Evolutionary conservation across 2,113 vertebrate genomes (phyloP), one percentile per base, ranked within the genome.

Genomic region (Barnardius zonarius): DNA sequence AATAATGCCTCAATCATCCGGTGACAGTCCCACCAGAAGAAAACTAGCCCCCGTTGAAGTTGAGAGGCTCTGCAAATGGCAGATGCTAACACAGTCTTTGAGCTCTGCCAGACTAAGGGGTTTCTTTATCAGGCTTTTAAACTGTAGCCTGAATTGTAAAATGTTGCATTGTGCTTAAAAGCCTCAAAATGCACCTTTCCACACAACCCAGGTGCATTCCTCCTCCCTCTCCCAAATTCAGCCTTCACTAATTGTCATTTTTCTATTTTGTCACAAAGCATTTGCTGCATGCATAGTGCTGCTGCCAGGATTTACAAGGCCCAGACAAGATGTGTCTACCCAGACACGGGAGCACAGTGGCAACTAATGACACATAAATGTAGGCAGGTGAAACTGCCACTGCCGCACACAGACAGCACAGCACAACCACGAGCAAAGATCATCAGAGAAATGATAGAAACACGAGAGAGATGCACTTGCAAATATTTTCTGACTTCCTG

Each of bases 241-340:
- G 44, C 18, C 22, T 0, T 55, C 88, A 39, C 88, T 91, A 95
- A 92, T 95, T 78, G 83, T 78, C 85, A 39, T 64, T 70, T 19
- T 49, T 51, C 52, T 54, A 1, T 88, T 90, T 90, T 93, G 83
- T 90, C 86, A 81, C 88, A 68, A 75, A 92, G 77, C 57, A 62
- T 68, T 51, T 68, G 55, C 68, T 63, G 66, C 0, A 0, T 2
- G 52, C 0, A 0, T 2, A 18, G 51, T 9, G 0, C 30, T 37
- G 94, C 61, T 78, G 68, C 80, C 88, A 44, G 80, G 93, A 84
- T 92, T 96, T 92, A 86, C 66, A 81, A 84, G 95, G 93, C 86
- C 83, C 80, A 70, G 88, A 66, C 35, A 28, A 0, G 23, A 83
- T 1, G 22, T 44, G 35, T 66, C 92, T 91, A 10, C 48, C 22